A percentile compares a stretch with the other conserved stretches of the same genome.
Evolutionary conservation across 2,888 invertebrate species (phyloP).

Genomic region (Dioctria rufipes): DNA sequence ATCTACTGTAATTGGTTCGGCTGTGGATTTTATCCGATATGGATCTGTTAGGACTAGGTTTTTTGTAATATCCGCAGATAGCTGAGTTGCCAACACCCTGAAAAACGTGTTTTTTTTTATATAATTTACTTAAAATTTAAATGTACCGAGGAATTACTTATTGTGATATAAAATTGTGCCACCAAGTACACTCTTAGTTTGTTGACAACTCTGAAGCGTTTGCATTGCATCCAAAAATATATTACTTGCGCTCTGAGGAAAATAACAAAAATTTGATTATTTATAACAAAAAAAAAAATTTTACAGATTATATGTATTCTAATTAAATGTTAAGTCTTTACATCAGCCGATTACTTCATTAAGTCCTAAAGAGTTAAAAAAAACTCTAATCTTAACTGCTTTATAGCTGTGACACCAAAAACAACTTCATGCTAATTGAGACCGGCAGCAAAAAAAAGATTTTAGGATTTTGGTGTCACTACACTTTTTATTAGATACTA

Average conservation of each 20-base stretch:
- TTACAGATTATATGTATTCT: neutral
- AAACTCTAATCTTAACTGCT: too few relatives aligned
- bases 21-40: constrained; percentile 86
- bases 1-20: constrained; percentile 77
- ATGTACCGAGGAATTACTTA: constrained; percentile 75
- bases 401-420: too few relatives aligned
- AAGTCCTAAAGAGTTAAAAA: too few relatives aligned
- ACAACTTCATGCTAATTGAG: too few relatives aligned
- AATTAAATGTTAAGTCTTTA: too few relatives aligned
- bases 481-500: too few relatives aligned
- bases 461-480: too few relatives aligned
- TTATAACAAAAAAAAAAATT: neutral
- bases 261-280: constrained; percentile 9
- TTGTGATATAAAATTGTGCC: constrained; percentile 91
- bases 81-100: constrained; percentile 87
- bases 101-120: constrained; percentile 61
- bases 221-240: constrained; percentile 91
- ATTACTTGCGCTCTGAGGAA: constrained; percentile 84
- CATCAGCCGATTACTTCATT: too few relatives aligned
- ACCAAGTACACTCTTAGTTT: constrained; percentile 84
- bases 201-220: constrained; percentile 87
- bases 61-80: constrained; percentile 82
- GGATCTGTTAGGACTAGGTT: constrained; percentile 87
- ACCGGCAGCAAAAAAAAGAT: too few relatives aligned
- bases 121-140: neutral